Base-by-base conservation (phyloP, 2,113 vertebrate genomes). In the Upupa epops region DNA sequence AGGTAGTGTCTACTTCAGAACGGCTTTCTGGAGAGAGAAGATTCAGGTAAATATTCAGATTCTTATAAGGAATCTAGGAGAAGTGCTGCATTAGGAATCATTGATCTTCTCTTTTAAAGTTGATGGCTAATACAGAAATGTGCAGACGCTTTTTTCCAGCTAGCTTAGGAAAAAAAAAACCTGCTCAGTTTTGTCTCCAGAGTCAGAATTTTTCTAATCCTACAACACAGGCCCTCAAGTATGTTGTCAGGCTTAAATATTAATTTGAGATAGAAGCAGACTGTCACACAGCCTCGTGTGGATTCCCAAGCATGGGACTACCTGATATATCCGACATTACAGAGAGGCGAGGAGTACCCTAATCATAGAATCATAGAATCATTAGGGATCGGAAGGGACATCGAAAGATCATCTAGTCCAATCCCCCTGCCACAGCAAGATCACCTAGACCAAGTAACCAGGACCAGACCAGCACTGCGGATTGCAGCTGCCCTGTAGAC, bases 191-290 rank as follows among this genome's bases (percentile, higher is more conserved):
- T 94, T 72, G 71, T 15, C 29, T 88, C 37, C 87, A 54, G 66
- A 89, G 54, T 26, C 29, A 80, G 34, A 88, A 55, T 72, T 40
- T 75, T 72, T 36, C 54, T 86, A 90, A 96, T 81, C 61, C 77
- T 69, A 65, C 11, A 60, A 48, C 26, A 86, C 54, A 86, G n/a
- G 55, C 82, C 70, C 49, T 69, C 28, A 49, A 89, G 72, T 46
- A 85, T 16, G 13, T 52, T 84, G 66, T 85, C 74, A 86, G 45
- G 71, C 68, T 92, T 92, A 79, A 92, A 89, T 32, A 32, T 46
- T 90, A 84, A 91, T 91, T 94, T 84, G 31, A 79, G 81, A 89
- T 40, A 84, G 22, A 71, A 91, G 63, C 20, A 89, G 91, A 79
- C 54, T 87, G 61, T 80, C 42, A 4, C 42, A 86, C 42, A 9